Percentiles rank a stretch among this genome's conserved stretches.
Evolutionary conservation across 2,888 invertebrate species (phyloP).

Genomic region (Deroplatys truncata): DNA sequence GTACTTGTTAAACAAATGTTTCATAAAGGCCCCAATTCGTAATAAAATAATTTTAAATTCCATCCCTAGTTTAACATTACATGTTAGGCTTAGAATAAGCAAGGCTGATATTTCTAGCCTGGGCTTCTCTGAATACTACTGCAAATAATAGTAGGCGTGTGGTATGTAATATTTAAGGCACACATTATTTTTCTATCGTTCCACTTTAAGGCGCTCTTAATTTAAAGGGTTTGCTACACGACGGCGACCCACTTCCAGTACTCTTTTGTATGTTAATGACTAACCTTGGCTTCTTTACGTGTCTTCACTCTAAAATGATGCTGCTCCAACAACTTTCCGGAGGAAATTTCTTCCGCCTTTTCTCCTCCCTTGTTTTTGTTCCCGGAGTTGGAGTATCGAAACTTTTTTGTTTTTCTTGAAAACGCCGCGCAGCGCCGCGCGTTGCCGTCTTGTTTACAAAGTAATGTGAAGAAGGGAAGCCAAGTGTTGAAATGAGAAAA

Average conservation of each 20-base stretch:
- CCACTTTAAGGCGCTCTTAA: not conserved
- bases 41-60: no score
- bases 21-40: no score
- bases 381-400: not conserved
- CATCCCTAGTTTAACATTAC: no score
- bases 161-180: not conserved
- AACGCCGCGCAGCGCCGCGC: not conserved
- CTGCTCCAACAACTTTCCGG: not conserved
- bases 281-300: not conserved
- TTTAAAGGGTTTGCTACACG: not conserved
- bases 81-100: no score
- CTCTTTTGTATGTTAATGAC: slow-evolving; percentile 13
- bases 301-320: not conserved
- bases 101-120: no score
- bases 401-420: not conserved
- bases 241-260: not conserved
- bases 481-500: not conserved
- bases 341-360: not conserved
- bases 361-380: not conserved
- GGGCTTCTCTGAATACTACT: no score
- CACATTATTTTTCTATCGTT: not conserved
- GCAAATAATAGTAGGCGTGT: no score
- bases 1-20: no score
- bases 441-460: not conserved
- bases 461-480: not conserved